phyloP scores from a whole-genome alignment of 2,113 vertebrate species.

The Ploceus nigricollis region DNA sequence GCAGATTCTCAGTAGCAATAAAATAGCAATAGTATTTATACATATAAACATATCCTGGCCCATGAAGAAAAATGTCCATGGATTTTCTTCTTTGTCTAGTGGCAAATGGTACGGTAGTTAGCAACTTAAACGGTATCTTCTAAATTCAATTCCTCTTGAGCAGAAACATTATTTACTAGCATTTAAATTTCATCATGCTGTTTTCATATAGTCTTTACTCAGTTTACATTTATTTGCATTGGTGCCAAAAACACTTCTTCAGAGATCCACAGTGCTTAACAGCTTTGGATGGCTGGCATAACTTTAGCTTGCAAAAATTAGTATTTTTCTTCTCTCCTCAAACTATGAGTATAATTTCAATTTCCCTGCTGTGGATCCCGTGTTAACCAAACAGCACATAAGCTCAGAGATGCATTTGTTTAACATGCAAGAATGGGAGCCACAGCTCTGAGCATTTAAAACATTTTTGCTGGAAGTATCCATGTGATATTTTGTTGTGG shows the following conservation, averaged over 20 bases:
- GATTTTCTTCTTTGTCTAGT: not conserved
- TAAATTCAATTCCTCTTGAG: constrained; percentile 30
- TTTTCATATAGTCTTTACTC: constrained; percentile 26
- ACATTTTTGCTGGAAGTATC: not conserved
- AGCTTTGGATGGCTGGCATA: not conserved
- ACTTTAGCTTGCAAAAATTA: not conserved
- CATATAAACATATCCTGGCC: not conserved
- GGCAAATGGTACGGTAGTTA: not conserved
- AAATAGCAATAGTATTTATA: not conserved
- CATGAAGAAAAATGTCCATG: not conserved
- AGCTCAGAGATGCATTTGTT: not conserved
- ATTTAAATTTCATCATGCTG: constrained; percentile 33
- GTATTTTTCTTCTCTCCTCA: not conserved
- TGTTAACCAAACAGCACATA: not conserved
- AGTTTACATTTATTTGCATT: constrained; percentile 9
- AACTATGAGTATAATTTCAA: not conserved
- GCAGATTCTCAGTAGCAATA: not conserved
- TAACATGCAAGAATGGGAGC: not conserved
- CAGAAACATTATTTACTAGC: not conserved
- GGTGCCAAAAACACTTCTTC: not conserved
- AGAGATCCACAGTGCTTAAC: not conserved
- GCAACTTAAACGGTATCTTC: not conserved
- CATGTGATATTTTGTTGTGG: fast-evolving
- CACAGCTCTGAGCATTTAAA: not conserved
- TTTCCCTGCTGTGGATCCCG: not conserved